phyloP scores from a whole-genome alignment of 37 sponge, comb jelly and placozoan genomes.

The Agelas oroides region DNA sequence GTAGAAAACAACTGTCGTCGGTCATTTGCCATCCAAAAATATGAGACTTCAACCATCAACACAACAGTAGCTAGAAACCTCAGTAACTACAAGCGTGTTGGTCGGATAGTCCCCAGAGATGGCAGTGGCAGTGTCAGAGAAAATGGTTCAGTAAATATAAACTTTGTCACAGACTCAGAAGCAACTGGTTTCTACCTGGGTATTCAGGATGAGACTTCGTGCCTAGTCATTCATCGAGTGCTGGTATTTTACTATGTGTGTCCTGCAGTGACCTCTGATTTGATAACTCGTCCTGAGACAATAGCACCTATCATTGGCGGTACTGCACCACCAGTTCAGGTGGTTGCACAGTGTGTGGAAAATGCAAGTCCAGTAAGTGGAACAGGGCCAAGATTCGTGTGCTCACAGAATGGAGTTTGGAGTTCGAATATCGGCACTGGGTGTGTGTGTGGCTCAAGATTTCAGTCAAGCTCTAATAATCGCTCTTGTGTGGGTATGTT shows the following conservation, averaged over 20 bases:
- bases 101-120: neutral
- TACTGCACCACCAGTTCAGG: neutral
- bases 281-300: conserved; percentile 29
- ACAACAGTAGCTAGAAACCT: conserved; percentile 14
- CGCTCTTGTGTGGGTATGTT: neutral
- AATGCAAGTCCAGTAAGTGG: conserved; percentile 14
- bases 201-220: conserved; percentile 33
- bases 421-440: neutral
- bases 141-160: neutral
- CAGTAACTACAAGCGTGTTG: neutral
- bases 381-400: neutral
- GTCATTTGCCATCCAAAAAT: neutral
- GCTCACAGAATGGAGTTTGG: conserved; percentile 27
- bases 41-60: conserved; percentile 5
- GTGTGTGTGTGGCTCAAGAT: conserved; percentile 24
- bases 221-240: conserved; percentile 26
- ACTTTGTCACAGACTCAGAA: conserved; percentile 13
- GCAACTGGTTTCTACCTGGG: conserved; percentile 38
- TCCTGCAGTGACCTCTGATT: conserved; percentile 17
- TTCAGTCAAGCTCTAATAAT: neutral
- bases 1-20: neutral
- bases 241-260: conserved; percentile 64
- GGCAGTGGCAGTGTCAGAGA: too few species aligned
- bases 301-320: conserved; percentile 24
- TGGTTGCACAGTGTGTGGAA: conserved; percentile 28